Base-by-base conservation (phyloP, 2,888 invertebrate genomes). In the Drymonia ruficornis region DNA sequence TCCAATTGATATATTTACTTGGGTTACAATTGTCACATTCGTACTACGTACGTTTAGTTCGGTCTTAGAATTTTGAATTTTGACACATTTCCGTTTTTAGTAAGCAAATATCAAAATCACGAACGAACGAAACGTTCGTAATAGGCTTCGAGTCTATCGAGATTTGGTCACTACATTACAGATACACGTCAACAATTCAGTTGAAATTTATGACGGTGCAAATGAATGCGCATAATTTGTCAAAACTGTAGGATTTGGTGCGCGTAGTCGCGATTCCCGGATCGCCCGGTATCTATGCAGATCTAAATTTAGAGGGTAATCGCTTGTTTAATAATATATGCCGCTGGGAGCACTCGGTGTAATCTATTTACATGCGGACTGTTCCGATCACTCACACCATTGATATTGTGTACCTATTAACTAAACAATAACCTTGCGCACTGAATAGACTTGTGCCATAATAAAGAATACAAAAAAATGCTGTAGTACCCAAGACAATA, bases 141-240 rank as follows among this genome's bases (percentile, higher is more conserved):
- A n/a, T n/a, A n/a, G n/a, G n/a, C n/a, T n/a, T n/a, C n/a, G n/a
- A n/a, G n/a, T n/a, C 23, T 23, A 23, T 23, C 1, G 7, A 23
- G 23, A 23, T 1, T 23, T 23, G 23, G 23, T 23, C 23, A 23
- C 23, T 23, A 23, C 23, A n/a, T n/a, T n/a, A 23, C 23, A 23
- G 57, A 61, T 48, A 51, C 59, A 56, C 65, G 61, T 56, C 58
- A 64, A 69, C 62, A 66, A 72, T 68, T 68, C 60, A 49, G 56
- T 60, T 43, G 42, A 57, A 59, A 68, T 71, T 67, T 73, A 69
- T 65, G 64, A 63, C 61, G 54, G 55, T 67, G 67, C 67, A 79
- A 83, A 81, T 76, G 77, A 79, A 86, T 86, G 86, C 84, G 84
- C 86, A 85, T 87, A 86, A 86, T 84, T 83, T 83, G 83, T 75